Evolutionary conservation across 1,140 invertebrate species (phyloP).

Genomic region (Saccostrea cuccullata): DNA sequence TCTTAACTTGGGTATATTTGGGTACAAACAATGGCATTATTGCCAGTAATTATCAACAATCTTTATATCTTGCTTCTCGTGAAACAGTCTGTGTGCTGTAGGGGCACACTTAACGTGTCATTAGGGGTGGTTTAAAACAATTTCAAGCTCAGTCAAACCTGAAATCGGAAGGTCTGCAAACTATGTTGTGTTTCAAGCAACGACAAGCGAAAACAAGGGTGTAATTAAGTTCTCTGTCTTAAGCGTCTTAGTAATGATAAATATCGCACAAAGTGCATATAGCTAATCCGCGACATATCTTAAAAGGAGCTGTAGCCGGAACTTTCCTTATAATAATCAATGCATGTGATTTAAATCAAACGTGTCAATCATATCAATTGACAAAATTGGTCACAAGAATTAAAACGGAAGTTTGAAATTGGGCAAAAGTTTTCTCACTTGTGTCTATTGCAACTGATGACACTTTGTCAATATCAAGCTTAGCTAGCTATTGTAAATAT

Average conservation of each 20-base stretch:
- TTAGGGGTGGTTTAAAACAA: not conserved
- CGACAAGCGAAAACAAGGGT: too few relatives aligned
- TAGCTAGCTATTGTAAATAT: not conserved
- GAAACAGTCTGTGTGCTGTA: not conserved
- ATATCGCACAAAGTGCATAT: too few relatives aligned
- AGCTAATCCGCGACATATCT: too few relatives aligned
- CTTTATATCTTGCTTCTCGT: not conserved
- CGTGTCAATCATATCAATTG: too few relatives aligned
- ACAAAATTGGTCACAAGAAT: not conserved
- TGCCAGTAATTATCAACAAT: slow-evolving; percentile 11
- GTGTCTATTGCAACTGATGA: not conserved
- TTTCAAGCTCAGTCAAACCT: not conserved
- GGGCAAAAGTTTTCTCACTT: not conserved
- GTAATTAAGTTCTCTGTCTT: too few relatives aligned
- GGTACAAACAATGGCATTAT: slow-evolving; percentile 10
- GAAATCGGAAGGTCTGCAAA: not conserved
- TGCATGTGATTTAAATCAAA: too few relatives aligned
- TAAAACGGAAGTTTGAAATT: slow-evolving; percentile 1
- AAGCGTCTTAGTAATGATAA: too few relatives aligned
- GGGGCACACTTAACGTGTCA: not conserved
- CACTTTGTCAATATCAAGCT: not conserved
- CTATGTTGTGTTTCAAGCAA: too few relatives aligned
- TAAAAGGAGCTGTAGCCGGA: too few relatives aligned
- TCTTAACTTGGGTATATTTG: slow-evolving; percentile 16
- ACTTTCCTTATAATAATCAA: too few relatives aligned